A percentile compares a stretch with the other conserved stretches of the same genome.
Conservation (phyloP, 2,797 vertebrate species). For the Phalanger gymnotis region DNA sequence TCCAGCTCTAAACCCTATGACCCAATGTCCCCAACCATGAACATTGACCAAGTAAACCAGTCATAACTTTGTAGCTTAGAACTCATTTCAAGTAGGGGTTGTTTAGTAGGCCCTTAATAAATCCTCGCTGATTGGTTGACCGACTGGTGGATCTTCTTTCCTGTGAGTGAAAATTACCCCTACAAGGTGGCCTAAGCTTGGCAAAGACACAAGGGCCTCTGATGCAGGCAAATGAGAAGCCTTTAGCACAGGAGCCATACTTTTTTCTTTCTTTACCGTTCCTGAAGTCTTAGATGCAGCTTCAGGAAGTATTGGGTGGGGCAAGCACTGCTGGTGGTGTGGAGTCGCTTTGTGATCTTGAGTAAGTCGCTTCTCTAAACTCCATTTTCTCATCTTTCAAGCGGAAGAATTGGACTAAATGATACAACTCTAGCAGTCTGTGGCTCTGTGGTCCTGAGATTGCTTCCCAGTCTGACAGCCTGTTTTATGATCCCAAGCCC, state of each 20-base stretch:
- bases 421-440: not conserved
- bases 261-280: not conserved
- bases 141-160: not conserved
- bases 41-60: not conserved
- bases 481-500: not conserved
- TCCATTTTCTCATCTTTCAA: not conserved
- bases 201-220: not conserved
- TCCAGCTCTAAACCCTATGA: not conserved
- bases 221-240: not conserved
- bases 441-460: not conserved
- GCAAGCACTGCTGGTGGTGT: not conserved
- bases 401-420: not conserved
- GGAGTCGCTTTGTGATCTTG: not conserved
- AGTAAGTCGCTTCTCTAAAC: not conserved
- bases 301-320: not conserved
- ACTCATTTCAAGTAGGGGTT: not conserved
- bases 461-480: not conserved
- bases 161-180: not conserved
- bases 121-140: not conserved
- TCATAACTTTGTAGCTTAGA: not conserved
- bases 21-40: not conserved
- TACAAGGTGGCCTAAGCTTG: not conserved
- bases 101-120: not conserved
- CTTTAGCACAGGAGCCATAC: not conserved
- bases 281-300: not conserved